phyloP scores from a whole-genome alignment of 2,113 vertebrate genomes.

The Struthidea cinerea region DNA sequence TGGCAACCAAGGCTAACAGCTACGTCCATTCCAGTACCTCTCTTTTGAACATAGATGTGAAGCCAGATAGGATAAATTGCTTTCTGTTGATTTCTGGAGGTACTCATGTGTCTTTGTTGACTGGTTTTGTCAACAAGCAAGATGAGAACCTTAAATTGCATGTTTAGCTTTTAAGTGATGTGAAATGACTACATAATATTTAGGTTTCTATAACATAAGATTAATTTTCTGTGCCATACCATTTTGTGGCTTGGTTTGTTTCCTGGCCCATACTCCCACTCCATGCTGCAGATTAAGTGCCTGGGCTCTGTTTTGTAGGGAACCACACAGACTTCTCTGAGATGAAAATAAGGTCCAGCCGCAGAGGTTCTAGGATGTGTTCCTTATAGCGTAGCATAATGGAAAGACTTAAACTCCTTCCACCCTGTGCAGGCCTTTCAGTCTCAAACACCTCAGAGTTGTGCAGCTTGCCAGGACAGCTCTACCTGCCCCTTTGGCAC shows the following conservation, averaged over 20 bases:
- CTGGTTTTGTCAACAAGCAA: neutral
- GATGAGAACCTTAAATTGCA: neutral
- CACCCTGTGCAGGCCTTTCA: neutral
- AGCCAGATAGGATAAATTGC: neutral
- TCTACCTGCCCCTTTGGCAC: neutral
- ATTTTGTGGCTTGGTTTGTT: neutral
- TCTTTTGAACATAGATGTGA: neutral
- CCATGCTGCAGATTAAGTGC: neutral
- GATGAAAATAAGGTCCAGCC: neutral
- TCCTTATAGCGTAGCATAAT: neutral
- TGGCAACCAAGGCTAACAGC: neutral
- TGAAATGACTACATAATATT: neutral
- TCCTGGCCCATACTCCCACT: neutral
- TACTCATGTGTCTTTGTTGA: neutral
- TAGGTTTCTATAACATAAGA: neutral
- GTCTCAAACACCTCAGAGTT: neutral
- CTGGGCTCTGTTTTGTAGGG: neutral
- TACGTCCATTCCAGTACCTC: neutral
- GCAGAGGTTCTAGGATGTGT: neutral
- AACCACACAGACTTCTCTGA: neutral
- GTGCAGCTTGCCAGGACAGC: neutral
- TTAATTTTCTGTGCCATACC: neutral
- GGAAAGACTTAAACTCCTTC: neutral
- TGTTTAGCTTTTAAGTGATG: neutral
- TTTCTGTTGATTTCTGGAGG: neutral